Evolutionary conservation across 1,140 invertebrate genomes (phyloP).

Genomic region (Bradysia coprophila): DNA sequence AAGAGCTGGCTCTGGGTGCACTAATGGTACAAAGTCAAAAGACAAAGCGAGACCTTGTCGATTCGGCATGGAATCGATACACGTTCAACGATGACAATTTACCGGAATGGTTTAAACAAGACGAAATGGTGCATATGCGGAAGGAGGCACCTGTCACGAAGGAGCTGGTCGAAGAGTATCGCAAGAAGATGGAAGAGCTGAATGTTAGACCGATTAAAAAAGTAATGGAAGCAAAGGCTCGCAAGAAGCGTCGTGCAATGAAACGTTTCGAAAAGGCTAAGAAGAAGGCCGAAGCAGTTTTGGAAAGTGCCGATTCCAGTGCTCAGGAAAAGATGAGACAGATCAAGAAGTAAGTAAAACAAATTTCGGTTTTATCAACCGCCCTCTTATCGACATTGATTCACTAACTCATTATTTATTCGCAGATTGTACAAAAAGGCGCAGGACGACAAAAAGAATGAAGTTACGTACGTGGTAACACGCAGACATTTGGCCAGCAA

Average conservation of each 20-base stretch:
- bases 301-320: slow-evolving; percentile 77
- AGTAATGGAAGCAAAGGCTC: slow-evolving; percentile 92
- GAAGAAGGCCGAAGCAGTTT: slow-evolving; percentile 83
- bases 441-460: slow-evolving; percentile 61
- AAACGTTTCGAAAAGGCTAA: slow-evolving; percentile 82
- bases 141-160: slow-evolving; percentile 61
- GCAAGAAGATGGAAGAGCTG: slow-evolving; percentile 63
- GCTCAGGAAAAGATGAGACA: slow-evolving; percentile 84
- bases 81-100: slow-evolving; percentile 74
- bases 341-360: slow-evolving; percentile 56
- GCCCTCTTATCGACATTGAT: background rate
- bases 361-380: background rate
- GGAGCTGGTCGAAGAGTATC: slow-evolving; percentile 52
- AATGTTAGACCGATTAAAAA: slow-evolving; percentile 94
- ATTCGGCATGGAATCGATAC: slow-evolving; percentile 82
- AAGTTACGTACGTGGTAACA: slow-evolving; percentile 86
- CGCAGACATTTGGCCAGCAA: slow-evolving; percentile 74
- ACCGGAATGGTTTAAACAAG: slow-evolving; percentile 91
- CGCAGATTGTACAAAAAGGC: slow-evolving; percentile 84
- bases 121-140: slow-evolving; percentile 82
- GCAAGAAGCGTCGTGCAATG: slow-evolving; percentile 82
- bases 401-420: slow-evolving; percentile 6
- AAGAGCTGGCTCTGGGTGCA: slow-evolving; percentile 75
- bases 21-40: slow-evolving; percentile 73
- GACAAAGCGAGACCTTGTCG: slow-evolving; percentile 63